These are phyloP conservation scores for Spermophilus dauricus DNA, from an alignment of 2,113 vertebrate species.

Conservation along the genomic window DNA sequence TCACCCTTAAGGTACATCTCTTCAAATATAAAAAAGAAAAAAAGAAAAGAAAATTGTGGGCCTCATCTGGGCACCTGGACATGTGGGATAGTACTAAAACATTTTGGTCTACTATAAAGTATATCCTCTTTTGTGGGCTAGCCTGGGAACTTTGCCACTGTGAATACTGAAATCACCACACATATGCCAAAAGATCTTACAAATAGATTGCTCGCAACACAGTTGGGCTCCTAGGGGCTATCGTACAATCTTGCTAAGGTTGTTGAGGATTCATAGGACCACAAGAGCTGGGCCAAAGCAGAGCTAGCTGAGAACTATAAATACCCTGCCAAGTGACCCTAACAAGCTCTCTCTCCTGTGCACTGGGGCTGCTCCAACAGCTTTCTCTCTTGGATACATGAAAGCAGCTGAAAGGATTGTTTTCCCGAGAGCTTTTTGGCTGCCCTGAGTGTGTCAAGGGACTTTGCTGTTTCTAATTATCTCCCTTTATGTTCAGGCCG, in stretches of 20 bases:
- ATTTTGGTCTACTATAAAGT: background rate
- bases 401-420: slow-evolving; percentile 79
- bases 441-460: background rate
- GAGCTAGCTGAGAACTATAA: slow-evolving; percentile 56
- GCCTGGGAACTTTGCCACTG: background rate
- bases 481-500: slow-evolving; percentile 79
- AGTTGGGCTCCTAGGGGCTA: background rate
- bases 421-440: slow-evolving; percentile 71
- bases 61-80: background rate
- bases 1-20: background rate
- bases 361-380: slow-evolving; percentile 69
- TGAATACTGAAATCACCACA: background rate
- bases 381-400: slow-evolving; percentile 75
- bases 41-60: background rate
- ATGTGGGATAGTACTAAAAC: background rate
- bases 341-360: slow-evolving; percentile 30
- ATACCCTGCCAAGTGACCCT: slow-evolving; percentile 69
- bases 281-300: background rate
- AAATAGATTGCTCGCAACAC: background rate
- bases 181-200: background rate
- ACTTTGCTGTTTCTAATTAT: slow-evolving; percentile 83
- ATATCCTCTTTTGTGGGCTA: background rate
- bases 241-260: background rate
- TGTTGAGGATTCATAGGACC: background rate
- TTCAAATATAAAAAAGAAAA: background rate